Evolutionary conservation across 2,888 invertebrate genomes (phyloP), one percentile per base, ranked within the genome.

Genomic region (Synanthedon tipuliformis): DNA sequence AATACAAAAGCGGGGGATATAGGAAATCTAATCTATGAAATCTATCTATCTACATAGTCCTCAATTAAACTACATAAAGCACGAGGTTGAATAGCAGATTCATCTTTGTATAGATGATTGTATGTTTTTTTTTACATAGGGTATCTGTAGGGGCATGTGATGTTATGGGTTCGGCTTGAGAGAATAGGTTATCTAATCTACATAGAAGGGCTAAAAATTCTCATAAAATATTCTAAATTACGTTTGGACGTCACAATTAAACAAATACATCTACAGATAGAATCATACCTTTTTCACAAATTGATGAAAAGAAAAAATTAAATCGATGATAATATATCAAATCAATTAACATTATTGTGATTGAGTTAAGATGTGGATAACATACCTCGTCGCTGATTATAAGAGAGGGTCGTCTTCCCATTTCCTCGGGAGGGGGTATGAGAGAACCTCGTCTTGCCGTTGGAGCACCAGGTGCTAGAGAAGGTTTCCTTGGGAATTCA

Each of bases 381-480:
- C 89, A 82, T 93, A 97, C 97, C 95, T 97, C 96, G 82, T 97
- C 96, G 75, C 95, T 95, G 75, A 97, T 96, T 71, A 97, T 94
- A 65, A 97, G 90, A 66, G 95, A 95, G 63, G 96, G 95, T 66
- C 96, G 91, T 69, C 96, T 91, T 69, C 93, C 93, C 82, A 93
- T 92, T 78, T 92, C 94, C 78, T 96, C 96, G 60, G 95, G 96
- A 7, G 94, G 95, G 67, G 96, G 96, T 73, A 96, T 93, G 56
- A 96, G 90, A 52, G 96, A 96, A 55, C 96, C 96, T 65, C 96
- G 90, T 67, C 88, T 78, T 50, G 69, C 78, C 0, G 76, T 76
- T 40, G 86, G 86, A 45, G 73, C 78, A 50, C 70, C 89, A 48
- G 94, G 93, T 48, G 90, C 91, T 61, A 94, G 77, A 0, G 96